These are phyloP conservation scores for Drosophila bocki DNA, from an alignment of 1,140 invertebrate genomes.

Conservation along the genomic window DNA sequence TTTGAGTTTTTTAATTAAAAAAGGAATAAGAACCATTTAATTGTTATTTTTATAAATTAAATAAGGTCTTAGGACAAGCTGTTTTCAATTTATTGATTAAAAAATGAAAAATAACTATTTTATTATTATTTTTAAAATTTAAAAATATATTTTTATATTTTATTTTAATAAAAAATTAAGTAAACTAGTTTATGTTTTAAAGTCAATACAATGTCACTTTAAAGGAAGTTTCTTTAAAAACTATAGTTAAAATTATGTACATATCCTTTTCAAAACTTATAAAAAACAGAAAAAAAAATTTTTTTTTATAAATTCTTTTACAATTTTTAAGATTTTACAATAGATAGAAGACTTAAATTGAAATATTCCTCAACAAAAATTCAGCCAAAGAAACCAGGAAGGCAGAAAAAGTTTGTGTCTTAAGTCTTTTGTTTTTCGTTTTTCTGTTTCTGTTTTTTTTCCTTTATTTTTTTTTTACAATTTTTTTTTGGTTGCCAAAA, in stretches of 20 bases:
- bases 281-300: not conserved
- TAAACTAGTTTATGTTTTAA: not conserved
- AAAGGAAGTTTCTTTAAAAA: not conserved
- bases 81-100: too few species aligned
- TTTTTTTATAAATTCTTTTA: not conserved
- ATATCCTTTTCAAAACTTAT: not conserved
- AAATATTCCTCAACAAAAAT: slow-evolving; percentile 20
- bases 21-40: too few species aligned
- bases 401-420: slow-evolving; percentile 58
- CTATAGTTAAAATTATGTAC: too few species aligned
- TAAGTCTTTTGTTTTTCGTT: slow-evolving; percentile 66
- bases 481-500: not conserved
- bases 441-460: not conserved
- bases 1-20: too few species aligned
- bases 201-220: too few species aligned
- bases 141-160: too few species aligned
- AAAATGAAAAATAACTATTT: too few species aligned
- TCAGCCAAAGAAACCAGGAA: slow-evolving; percentile 21
- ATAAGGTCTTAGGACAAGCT: too few species aligned
- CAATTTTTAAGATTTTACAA: too few species aligned
- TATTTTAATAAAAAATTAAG: too few species aligned
- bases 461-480: not conserved
- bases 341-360: too few species aligned
- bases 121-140: too few species aligned
- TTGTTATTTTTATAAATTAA: not conserved